Evolutionary conservation across 2,113 vertebrate species (phyloP), one percentile per base, ranked within the genome.

Genomic region (Datnioides undecimradiatus): DNA sequence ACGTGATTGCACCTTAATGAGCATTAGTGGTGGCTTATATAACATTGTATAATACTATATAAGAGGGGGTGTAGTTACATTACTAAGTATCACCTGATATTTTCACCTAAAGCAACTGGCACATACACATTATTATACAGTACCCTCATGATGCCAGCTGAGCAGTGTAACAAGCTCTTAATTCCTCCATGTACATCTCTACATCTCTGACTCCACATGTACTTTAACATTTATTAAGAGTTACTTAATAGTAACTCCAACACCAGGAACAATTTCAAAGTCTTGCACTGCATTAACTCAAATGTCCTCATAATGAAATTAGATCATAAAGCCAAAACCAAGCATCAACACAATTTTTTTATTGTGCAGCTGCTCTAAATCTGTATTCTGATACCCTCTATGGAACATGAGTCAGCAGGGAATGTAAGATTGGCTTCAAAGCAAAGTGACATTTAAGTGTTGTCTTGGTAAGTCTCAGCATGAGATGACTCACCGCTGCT

Each of bases 401-500:
- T 57, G 36, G 31, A 27, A 58, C 43, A 63, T 76, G 55, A 64
- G 72, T 55, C 70, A 78, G 77, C 51, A 72, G 34, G 58, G 23
- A 48, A 16, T 67, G 36, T 4, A 19, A 62, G 36, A 84, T 60
- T 63, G 69, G 45, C 41, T 0, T 79, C 41, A 62, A 62, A 64
- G 70, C 48, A 84, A 64, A 34, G 16, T 80, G 41, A 73, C 73
- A 86, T 68, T 54, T 51, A 54, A 73, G 55, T 36, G 46, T 7
- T 6, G 16, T 54, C 40, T 72, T 29, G 21, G 54, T 8, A 13
- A 2, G 1, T 45, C 33, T 51, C 33, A 64, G 78, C 14, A 16
- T 5, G 45, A 45, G 27, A 17, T 3, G 40, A 85, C 93, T 95
- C 94, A 99, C 98, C 98, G 84, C 96, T 97, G 87, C 96, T 98